phyloP scores from a whole-genome alignment of 2,797 vertebrate genomes.

The Scyliorhinus canicula region DNA sequence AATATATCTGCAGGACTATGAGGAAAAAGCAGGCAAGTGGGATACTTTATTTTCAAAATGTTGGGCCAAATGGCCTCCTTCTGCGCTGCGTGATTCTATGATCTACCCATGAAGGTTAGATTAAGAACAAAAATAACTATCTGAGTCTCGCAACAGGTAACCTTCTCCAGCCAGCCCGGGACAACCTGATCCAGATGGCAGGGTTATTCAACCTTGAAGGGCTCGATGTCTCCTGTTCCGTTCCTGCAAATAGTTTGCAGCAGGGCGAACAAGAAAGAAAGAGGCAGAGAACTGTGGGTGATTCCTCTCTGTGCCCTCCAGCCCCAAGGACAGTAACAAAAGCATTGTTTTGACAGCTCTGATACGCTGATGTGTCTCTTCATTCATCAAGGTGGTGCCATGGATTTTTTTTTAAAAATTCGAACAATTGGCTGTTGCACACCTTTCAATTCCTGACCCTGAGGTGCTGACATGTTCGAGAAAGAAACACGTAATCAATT shows the following conservation, averaged over 20 bases:
- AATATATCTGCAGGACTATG: background rate
- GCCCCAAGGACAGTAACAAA: background rate
- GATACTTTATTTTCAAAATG: background rate
- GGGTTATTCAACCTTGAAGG: background rate
- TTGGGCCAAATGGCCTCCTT: background rate
- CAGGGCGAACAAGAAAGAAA: background rate
- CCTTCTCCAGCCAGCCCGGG: background rate
- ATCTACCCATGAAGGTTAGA: background rate
- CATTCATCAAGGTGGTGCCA: background rate
- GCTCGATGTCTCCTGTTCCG: background rate
- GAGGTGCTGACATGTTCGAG: background rate
- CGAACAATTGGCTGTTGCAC: background rate
- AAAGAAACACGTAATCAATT: constrained; percentile 3
- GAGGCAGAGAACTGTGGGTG: background rate
- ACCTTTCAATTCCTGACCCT: background rate
- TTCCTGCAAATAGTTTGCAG: background rate
- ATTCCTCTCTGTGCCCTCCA: background rate
- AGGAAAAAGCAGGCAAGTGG: background rate
- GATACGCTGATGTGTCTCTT: background rate
- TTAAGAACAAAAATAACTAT: background rate
- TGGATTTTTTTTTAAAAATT: background rate
- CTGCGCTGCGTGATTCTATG: background rate
- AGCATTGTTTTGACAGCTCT: background rate
- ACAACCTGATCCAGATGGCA: background rate
- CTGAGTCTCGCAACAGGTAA: background rate